Evolutionary conservation across 2,888 invertebrate genomes (phyloP).

Genomic region (Linhomoeus sp.): DNA sequence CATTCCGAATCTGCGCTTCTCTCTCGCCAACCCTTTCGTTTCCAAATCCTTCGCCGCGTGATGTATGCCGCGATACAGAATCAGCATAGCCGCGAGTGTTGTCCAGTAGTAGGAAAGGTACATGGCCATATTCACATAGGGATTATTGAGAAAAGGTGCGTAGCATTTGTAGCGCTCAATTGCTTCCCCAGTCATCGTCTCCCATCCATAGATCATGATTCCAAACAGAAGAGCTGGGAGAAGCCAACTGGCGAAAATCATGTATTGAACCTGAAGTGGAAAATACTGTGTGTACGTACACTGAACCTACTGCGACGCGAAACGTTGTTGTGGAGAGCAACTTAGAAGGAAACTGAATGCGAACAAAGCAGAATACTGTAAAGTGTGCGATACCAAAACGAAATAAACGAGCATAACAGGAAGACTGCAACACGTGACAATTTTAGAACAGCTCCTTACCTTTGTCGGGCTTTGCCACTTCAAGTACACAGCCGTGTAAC

Average conservation of each 20-base stretch:
- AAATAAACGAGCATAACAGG: no score
- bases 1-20: slow-evolving; percentile 1
- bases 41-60: slow-evolving; percentile 5
- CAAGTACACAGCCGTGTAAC: slow-evolving; percentile 24
- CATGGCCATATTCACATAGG: slow-evolving; percentile 26
- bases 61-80: slow-evolving; percentile 16
- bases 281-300: no score
- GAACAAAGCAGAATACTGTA: no score
- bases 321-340: no score
- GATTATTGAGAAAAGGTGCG: slow-evolving; percentile 5
- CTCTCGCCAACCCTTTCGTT: slow-evolving; percentile 2
- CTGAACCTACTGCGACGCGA: no score
- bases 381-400: no score
- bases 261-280: no score
- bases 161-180: slow-evolving; percentile 1
- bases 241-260: slow-evolving; percentile 22
- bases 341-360: no score
- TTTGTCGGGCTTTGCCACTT: slow-evolving; percentile 48
- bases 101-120: slow-evolving; percentile 27
- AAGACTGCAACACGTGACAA: no score
- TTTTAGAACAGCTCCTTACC: slow-evolving; percentile 40
- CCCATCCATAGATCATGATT: slow-evolving; percentile 27
- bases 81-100: slow-evolving; percentile 25
- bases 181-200: slow-evolving; percentile 20
- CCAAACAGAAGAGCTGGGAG: slow-evolving; percentile 23